phyloP scores from a whole-genome alignment of 2,113 vertebrate species.

The Dicrurus megarhynchus region DNA sequence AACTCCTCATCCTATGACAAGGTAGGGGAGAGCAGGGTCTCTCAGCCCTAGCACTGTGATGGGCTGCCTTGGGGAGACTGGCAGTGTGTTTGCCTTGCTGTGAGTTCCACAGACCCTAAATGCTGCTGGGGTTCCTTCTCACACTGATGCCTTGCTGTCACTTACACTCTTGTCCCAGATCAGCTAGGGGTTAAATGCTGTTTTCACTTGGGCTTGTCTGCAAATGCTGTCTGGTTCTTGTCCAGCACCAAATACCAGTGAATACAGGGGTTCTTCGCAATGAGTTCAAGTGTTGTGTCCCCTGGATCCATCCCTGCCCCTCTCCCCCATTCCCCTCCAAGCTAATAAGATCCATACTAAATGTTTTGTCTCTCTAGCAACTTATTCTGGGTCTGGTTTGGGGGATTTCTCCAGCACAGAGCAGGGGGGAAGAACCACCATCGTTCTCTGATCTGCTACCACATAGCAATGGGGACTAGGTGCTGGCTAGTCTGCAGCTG shows the following conservation, averaged over 20 bases:
- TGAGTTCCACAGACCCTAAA: not conserved
- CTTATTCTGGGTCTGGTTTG: not conserved
- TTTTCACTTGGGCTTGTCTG: not conserved
- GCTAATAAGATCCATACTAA: not conserved
- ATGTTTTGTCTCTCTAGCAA: not conserved
- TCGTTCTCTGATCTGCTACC: not conserved
- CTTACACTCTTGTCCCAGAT: not conserved
- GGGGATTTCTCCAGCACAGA: not conserved
- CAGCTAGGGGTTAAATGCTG: not conserved
- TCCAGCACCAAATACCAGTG: not conserved
- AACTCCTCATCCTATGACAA: conserved; percentile 89
- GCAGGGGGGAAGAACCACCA: not conserved
- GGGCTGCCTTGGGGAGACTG: not conserved
- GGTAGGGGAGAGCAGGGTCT: conserved; percentile 65
- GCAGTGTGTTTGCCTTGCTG: not conserved
- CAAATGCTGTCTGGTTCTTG: not conserved
- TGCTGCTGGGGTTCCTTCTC: not conserved
- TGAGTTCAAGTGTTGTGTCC: not conserved
- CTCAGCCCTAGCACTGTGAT: not conserved
- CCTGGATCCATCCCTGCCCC: not conserved
- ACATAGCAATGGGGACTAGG: not conserved
- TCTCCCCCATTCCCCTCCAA: rapidly evolving
- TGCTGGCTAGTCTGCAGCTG: not conserved
- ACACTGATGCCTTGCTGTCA: not conserved
- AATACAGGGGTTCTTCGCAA: not conserved